These are phyloP conservation scores for Heteromurus nitidus DNA, from an alignment of 2,888 invertebrate species.

Conservation along the genomic window DNA sequence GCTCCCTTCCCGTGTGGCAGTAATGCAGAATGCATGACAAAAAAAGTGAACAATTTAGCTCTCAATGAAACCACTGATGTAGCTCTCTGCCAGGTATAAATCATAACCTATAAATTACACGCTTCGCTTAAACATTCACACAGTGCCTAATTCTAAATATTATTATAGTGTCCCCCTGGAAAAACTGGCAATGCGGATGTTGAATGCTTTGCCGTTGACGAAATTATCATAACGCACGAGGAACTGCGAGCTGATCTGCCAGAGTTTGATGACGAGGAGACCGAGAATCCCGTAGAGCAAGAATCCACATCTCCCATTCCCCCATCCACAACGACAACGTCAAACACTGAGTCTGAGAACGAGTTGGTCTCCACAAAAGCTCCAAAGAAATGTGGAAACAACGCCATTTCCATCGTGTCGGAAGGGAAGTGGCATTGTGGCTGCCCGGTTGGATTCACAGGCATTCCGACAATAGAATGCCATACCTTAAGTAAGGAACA, in stretches of 20 bases:
- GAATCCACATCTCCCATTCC: not conserved
- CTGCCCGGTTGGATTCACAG: constrained; percentile 62
- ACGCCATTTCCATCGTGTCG: constrained; percentile 57
- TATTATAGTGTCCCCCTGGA: constrained; percentile 51
- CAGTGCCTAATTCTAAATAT: no score
- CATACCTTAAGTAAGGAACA: constrained; percentile 50
- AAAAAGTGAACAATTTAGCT: constrained; percentile 25
- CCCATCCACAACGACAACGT: not conserved
- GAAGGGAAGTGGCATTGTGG: constrained; percentile 56
- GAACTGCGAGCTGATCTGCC: constrained; percentile 20
- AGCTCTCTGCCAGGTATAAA: constrained; percentile 62
- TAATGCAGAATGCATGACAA: constrained; percentile 41
- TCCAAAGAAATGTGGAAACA: constrained; percentile 60
- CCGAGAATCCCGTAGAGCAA: constrained; percentile 21
- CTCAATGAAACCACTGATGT: constrained; percentile 59
- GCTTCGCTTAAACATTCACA: no score
- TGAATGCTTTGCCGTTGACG: constrained; percentile 63
- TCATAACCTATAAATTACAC: no score
- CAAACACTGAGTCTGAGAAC: not conserved
- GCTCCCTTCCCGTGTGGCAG: constrained; percentile 52
- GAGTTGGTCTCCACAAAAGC: not conserved
- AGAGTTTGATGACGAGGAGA: not conserved
- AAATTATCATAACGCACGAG: constrained; percentile 14
- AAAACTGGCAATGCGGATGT: constrained; percentile 65
- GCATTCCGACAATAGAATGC: constrained; percentile 62